Evolutionary conservation across 2,113 vertebrate genomes (phyloP).

Genomic region (Odontesthes bonariensis): DNA sequence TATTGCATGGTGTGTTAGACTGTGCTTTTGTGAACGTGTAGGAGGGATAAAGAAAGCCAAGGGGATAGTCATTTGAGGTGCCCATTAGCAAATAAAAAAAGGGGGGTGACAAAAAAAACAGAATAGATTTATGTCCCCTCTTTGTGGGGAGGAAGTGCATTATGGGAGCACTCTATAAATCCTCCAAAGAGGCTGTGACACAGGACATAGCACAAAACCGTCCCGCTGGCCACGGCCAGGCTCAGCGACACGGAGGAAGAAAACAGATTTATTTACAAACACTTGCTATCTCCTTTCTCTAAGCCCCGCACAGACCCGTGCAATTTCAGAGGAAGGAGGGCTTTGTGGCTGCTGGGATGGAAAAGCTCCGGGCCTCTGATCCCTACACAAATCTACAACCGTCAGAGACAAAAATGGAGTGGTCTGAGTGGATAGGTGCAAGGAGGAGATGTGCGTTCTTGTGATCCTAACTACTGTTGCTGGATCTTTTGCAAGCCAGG

Average conservation of each 20-base stretch:
- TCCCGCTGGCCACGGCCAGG: conserved; percentile 21
- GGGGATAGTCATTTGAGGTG: conserved; percentile 44
- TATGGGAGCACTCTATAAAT: conserved; percentile 70
- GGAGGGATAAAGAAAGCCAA: conserved; percentile 49
- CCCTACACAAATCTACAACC: conserved; percentile 16
- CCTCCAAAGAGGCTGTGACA: conserved; percentile 46
- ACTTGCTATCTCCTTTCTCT: conserved; percentile 23
- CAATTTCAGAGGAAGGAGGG: conserved; percentile 31
- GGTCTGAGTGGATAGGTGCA: conserved; percentile 27
- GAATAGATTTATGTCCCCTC: conserved; percentile 65
- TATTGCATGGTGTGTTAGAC: conserved; percentile 6
- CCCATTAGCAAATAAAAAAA: conserved; percentile 72
- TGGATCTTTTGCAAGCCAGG: neutral
- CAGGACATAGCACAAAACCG: conserved; percentile 43
- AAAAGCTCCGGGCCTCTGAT: conserved; percentile 31
- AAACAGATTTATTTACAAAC: conserved; percentile 38
- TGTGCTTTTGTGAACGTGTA: neutral
- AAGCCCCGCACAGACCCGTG: conserved; percentile 17
- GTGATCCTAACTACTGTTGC: conserved; percentile 20
- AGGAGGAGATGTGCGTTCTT: conserved; percentile 3
- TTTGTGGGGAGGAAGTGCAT: conserved; percentile 64
- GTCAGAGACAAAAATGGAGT: conserved; percentile 28
- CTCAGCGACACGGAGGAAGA: conserved; percentile 34
- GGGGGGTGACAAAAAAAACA: conserved; percentile 47
- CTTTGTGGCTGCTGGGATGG: conserved; percentile 38